A percentile compares a stretch with the other conserved stretches of the same genome.
phyloP scores from a whole-genome alignment of 2,888 invertebrate species.

The Catocala sponsa region DNA sequence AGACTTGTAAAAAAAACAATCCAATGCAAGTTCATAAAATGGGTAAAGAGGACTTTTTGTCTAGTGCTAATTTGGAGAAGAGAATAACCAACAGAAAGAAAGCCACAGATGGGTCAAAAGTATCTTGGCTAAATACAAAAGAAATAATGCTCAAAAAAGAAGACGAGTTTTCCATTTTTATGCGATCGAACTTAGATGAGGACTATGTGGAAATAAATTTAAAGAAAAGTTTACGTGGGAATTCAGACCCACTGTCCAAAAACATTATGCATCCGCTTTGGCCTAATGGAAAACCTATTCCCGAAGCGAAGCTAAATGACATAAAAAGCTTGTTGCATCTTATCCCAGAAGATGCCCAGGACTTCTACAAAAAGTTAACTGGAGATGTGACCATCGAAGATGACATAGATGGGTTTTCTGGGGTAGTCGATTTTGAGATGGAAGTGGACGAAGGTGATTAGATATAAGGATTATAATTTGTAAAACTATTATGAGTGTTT shows the following conservation, averaged over 20 bases:
- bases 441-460: background rate
- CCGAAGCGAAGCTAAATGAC: constrained; percentile 6
- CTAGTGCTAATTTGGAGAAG: constrained; percentile 19
- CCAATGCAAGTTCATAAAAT: constrained; percentile 18
- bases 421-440: too few relatives aligned
- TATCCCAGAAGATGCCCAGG: constrained; percentile 7
- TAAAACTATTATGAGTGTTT: too few relatives aligned
- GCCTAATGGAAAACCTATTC: constrained; percentile 15
- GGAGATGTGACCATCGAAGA: too few relatives aligned
- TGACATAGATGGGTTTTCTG: too few relatives aligned
- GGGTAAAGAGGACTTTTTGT: constrained; percentile 16
- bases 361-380: background rate
- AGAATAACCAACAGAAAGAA: constrained; percentile 24
- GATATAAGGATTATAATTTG: too few relatives aligned
- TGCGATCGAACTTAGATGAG: constrained; percentile 18
- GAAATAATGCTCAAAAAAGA: constrained; percentile 31
- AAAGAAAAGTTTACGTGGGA: constrained; percentile 20
- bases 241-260: constrained; percentile 5
- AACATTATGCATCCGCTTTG: constrained; percentile 10
- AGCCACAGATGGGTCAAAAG: constrained; percentile 7
- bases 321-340: constrained; percentile 14
- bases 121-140: constrained; percentile 23
- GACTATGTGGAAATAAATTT: constrained; percentile 20
- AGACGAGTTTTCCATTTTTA: constrained; percentile 22
- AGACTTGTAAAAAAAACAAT: constrained; percentile 16